A percentile compares a stretch with the other conserved stretches of the same genome.
Conservation (phyloP, 2,888 invertebrate species). For the Periphyllus acericola region DNA sequence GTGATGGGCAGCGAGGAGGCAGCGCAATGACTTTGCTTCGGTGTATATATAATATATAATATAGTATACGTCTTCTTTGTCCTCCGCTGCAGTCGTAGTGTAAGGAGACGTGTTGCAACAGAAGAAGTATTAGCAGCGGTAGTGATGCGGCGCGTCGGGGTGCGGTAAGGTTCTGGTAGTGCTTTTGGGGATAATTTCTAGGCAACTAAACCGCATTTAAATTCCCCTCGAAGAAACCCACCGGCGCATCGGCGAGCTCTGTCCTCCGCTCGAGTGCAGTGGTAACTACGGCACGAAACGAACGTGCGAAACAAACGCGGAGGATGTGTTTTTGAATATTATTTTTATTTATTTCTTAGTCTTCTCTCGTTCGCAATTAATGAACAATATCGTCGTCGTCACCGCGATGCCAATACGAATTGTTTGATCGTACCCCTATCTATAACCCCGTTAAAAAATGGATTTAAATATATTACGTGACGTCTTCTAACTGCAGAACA, state of each 20-base stretch:
- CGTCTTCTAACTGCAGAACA: no score
- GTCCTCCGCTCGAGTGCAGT: not conserved
- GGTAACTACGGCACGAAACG: conserved; percentile 10
- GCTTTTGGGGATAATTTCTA: conserved; percentile 34
- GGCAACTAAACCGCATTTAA: conserved; percentile 42
- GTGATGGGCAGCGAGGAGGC: not conserved
- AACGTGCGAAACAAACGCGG: not conserved
- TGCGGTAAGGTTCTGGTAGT: no score
- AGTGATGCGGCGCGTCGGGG: not conserved
- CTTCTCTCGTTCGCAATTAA: no score
- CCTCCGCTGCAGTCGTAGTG: no score
- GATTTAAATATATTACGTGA: no score
- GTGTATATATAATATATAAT: not conserved
- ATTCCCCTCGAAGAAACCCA: conserved; percentile 23
- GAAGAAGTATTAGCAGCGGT: not conserved
- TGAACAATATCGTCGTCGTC: no score
- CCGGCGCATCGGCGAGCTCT: not conserved
- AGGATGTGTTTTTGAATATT: no score
- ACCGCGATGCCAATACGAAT: no score
- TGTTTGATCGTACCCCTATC: no score
- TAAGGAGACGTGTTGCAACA: not conserved
- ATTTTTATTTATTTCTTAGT: no score
- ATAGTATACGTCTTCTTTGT: no score
- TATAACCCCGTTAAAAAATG: no score
- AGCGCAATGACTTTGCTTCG: conserved; percentile 21